These are phyloP conservation scores for Ginglymostoma cirratum DNA, from an alignment of 2,113 vertebrate genomes.

Conservation along the genomic window DNA sequence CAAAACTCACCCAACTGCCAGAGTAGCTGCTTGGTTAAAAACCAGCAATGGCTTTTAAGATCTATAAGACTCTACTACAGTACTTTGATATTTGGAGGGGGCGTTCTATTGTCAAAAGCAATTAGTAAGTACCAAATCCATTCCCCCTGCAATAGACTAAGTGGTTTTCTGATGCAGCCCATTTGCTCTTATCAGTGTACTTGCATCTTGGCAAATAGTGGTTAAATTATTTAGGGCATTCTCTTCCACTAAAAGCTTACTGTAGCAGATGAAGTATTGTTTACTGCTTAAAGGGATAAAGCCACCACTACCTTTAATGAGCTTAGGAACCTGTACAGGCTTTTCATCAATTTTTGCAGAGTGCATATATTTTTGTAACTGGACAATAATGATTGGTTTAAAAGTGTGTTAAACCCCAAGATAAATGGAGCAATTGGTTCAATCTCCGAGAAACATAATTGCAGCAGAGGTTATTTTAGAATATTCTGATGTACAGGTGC, in stretches of 20 bases:
- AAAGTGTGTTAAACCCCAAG: conserved; percentile 34
- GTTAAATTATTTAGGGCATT: conserved; percentile 89
- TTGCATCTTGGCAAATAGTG: conserved; percentile 65
- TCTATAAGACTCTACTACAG: conserved; percentile 6
- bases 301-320: conserved; percentile 49
- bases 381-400: conserved; percentile 11
- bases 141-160: conserved; percentile 41
- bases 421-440: conserved; percentile 22
- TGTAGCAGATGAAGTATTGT: conserved; percentile 50
- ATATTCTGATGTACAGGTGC: background rate
- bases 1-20: conserved; percentile 14
- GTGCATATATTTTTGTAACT: background rate
- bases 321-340: background rate
- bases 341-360: conserved; percentile 4
- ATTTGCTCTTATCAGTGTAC: conserved; percentile 78
- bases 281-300: conserved; percentile 57
- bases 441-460: conserved; percentile 17
- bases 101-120: conserved; percentile 71
- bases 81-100: conserved; percentile 61
- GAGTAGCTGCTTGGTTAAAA: conserved; percentile 21
- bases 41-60: background rate
- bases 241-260: conserved; percentile 74
- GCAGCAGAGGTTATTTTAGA: conserved; percentile 5
- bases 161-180: conserved; percentile 64
- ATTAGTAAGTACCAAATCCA: conserved; percentile 58